Base-by-base conservation (phyloP, 2,797 vertebrate genomes). In the Natrix natrix region DNA sequence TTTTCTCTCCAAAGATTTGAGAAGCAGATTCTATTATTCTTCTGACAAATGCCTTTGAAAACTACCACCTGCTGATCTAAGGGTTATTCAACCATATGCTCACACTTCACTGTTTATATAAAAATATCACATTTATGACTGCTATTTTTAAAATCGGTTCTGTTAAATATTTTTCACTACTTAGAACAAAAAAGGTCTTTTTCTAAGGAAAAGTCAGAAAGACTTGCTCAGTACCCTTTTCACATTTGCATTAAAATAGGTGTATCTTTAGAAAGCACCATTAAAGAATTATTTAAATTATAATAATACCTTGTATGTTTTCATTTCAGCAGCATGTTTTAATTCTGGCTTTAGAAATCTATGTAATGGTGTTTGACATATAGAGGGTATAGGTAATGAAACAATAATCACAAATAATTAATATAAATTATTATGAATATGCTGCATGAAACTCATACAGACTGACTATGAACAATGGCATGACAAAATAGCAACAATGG, bases 21-120 rank as follows among this genome's bases (percentile, higher is more conserved):
- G 37, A 69, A 92, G 28, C 14, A 57, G 55, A 92, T 69, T 90
- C 88, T 59, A 74, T 91, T 0, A 60, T 10, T 91, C 4, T 90
- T 87, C 11, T 95, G 48, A 60, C 43, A 93, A 92, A 93, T 91
- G 0, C 69, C 66, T 87, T 92, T 69, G 90, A 48, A 91, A 92
- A 24, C 90, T 92, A 92, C 60, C 83, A 83, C 88, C 74, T 69
- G 17, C 16, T 90, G 66, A 74, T 20, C 87, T 92, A 74, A 93
- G 83, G 1, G 28, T 92, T 94, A 88, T 88, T 92, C 20, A 88
- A 90, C 1, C 0, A 87, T 94, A 90, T 93, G 1, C 17, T 94
- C 43, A 55, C 3, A 87, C 88, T 22, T 37, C 14, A 74, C 83
- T 16, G 88, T 91, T 90, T 74, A 90, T 88, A 92, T 90, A 74